These are phyloP conservation scores for Thalassophryne amazonica DNA, from an alignment of 2,797 vertebrate species.

Conservation along the genomic window DNA sequence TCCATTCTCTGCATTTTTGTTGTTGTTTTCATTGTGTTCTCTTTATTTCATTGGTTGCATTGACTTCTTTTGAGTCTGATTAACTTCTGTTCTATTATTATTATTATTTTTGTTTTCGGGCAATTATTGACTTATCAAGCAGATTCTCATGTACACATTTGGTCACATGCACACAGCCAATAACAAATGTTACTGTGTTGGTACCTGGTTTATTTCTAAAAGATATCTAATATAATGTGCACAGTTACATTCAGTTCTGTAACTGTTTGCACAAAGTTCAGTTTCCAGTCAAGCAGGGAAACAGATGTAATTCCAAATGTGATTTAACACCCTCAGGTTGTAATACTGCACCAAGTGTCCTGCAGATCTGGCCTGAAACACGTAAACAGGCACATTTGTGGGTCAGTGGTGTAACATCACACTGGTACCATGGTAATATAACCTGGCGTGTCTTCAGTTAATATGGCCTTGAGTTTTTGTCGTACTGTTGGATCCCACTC, in stretches of 20 bases:
- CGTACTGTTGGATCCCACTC: too few species aligned
- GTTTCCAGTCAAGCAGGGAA: background rate
- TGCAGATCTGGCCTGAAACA: background rate
- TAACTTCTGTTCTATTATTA: background rate
- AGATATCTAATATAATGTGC: background rate
- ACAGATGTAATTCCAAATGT: background rate
- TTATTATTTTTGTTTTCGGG: too few species aligned
- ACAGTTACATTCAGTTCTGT: background rate
- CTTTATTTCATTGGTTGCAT: slow-evolving; percentile 1
- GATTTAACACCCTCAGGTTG: background rate
- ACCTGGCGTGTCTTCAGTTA: background rate
- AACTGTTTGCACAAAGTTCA: background rate
- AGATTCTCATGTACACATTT: background rate
- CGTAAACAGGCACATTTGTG: background rate
- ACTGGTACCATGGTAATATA: background rate
- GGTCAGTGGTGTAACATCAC: slow-evolving; percentile 3
- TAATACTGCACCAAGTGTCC: background rate
- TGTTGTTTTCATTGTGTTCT: slow-evolving; percentile 8
- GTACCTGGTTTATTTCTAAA: background rate
- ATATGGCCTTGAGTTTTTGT: too few species aligned
- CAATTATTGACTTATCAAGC: background rate
- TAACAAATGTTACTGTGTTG: background rate
- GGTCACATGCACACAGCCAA: background rate
- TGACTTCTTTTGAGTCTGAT: background rate
- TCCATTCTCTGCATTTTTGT: slow-evolving; percentile 5